Evolutionary conservation across 2,113 vertebrate species (phyloP), one percentile per base, ranked within the genome.

Genomic region (Bolborhynchus lineola): DNA sequence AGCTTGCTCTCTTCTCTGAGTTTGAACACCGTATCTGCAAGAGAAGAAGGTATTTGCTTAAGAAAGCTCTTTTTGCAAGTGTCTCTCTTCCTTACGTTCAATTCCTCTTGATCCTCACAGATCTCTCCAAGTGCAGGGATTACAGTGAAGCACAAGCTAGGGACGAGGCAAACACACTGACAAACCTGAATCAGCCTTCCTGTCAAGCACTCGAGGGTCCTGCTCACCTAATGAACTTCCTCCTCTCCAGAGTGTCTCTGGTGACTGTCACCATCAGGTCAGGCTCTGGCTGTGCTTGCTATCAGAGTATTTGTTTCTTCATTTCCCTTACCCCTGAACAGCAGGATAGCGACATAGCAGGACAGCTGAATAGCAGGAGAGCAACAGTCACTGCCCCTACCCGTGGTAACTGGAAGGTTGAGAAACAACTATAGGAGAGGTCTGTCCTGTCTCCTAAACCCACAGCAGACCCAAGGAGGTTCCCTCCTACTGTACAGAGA

Each of bases 1-100:
- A 98, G 97, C 20, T 95, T 98, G 88, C 97, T 98, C 87, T 98
- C 98, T 44, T 98, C 98, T 88, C 94, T 57, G 3, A 98, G 96
- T 69, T 98, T 98, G 26, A 78, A 86, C 35, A 98, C 86, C 0
- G 95, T 98, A 46, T 98, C 98, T 98, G 95, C 47, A 92, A 88
- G 29, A 87, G 35, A 44, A 82, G 41, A 78, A 47, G 37, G 26
- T 10, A 90, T 41, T 2, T 13, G 3, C 16, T 33, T n/a, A 0
- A 21, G 19, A 28, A 4, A 7, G 8, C 16, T 83, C 1, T 16
- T 87, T 49, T 17, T 6, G 1, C 28, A 60, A n/a, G 28, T 3
- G 11, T 25, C 75, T 76, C 23, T 41, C 9, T 65, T 60, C 35
- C 70, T 72, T 21, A 23, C 35, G n/a, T 5, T 28, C 16, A 83